These are phyloP conservation scores for Centruroides sculpturatus DNA, from an alignment of 1,140 invertebrate genomes.

Conservation along the genomic window DNA sequence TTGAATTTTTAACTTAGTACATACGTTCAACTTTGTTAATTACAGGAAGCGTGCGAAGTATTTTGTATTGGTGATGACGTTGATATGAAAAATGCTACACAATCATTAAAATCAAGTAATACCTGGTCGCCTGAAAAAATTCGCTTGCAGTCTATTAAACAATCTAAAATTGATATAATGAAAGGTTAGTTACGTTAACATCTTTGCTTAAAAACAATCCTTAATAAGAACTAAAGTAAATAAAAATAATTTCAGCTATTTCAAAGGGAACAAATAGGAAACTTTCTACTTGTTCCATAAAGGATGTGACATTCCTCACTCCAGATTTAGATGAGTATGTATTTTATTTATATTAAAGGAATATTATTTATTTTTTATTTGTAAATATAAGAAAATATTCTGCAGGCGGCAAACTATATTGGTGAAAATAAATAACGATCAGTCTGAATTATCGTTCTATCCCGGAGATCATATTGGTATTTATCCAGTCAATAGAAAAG, in stretches of 20 bases:
- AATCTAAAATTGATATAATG: no score
- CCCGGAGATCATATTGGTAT: conserved; percentile 91
- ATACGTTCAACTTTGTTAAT: conserved; percentile 6
- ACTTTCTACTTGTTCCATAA: conserved; percentile 44
- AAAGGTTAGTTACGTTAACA: no score
- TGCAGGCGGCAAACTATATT: conserved; percentile 44
- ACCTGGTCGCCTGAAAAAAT: conserved; percentile 56
- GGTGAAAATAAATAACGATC: conserved; percentile 33
- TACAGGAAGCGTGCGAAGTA: conserved; percentile 77
- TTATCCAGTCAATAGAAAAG: conserved; percentile 61
- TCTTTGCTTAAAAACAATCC: no score
- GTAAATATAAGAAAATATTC: not conserved
- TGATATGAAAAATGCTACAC: conserved; percentile 62
- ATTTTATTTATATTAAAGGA: conserved; percentile 3
- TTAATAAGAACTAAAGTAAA: no score
- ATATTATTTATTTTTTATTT: no score
- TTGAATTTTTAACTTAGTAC: no score
- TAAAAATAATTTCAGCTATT: conserved; percentile 26
- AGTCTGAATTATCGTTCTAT: conserved; percentile 41
- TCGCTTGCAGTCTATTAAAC: conserved; percentile 34
- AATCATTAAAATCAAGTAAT: conserved; percentile 60
- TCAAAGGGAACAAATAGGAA: conserved; percentile 44
- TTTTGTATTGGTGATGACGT: conserved; percentile 81
- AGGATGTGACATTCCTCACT: conserved; percentile 34
- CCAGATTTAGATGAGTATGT: conserved; percentile 29